Evolutionary conservation across 1,140 invertebrate genomes (phyloP).

Genomic region (Drosophila melanogaster): DNA sequence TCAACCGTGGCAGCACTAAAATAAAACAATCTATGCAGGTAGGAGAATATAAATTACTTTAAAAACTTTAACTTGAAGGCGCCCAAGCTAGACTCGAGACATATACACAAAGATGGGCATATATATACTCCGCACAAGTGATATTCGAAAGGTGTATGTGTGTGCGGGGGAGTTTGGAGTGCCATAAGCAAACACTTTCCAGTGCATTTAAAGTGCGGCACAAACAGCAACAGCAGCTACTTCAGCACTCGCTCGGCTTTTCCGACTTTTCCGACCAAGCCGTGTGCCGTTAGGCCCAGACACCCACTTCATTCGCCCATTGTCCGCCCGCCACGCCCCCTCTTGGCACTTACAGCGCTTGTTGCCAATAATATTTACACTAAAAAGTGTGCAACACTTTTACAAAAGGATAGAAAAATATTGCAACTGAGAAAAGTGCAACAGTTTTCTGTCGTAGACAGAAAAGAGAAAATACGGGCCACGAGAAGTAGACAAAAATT

Average conservation of each 20-base stretch:
- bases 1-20: background rate
- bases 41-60: conserved; percentile 17
- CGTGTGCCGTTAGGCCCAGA: conserved; percentile 68
- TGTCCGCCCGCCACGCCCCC: conserved; percentile 51
- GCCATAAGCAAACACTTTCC: conserved; percentile 76
- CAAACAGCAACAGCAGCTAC: conserved; percentile 69
- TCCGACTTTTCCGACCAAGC: conserved; percentile 16
- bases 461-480: conserved; percentile 3
- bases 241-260: conserved; percentile 44
- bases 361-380: conserved; percentile 78
- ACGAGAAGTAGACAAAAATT: conserved; percentile 29
- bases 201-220: conserved; percentile 81
- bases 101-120: conserved; percentile 5
- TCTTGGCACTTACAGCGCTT: conserved; percentile 32
- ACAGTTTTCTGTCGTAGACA: conserved; percentile 47
- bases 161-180: conserved; percentile 43
- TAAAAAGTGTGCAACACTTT: conserved; percentile 66
- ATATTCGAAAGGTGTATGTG: conserved; percentile 19
- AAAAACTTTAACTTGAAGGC: conserved; percentile 37
- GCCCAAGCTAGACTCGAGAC: conserved; percentile 52
- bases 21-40: conserved; percentile 6
- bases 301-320: conserved; percentile 69
- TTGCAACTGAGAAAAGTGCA: conserved; percentile 54
- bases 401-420: background rate
- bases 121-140: conserved; percentile 9